Base-by-base conservation (phyloP, 2,113 vertebrate species). In the Enhydra lutris region DNA sequence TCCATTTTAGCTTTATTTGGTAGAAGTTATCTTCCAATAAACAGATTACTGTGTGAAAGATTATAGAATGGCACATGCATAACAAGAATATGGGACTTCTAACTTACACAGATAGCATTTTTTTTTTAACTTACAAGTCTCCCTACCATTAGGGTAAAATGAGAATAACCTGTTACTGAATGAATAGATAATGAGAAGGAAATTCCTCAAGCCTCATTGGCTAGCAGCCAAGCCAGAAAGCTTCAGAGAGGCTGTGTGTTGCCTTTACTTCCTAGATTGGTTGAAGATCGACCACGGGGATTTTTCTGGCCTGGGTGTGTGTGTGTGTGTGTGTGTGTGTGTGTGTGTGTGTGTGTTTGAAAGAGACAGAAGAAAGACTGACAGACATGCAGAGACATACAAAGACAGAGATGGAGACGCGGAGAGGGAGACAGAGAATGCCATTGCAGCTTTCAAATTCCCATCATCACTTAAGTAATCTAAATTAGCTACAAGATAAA, bases 21-120 rank as follows among this genome's bases (percentile, higher is more conserved):
- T 23, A 95, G 31, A 97, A 91, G 20, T 39, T 57, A 5, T n/a
- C 88, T 65, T 97, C 52, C 86, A 96, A 50, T 73, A 81, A 96
- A 14, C 55, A 94, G 17, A 80, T 61, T 18, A 29, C 23, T 52
- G 1, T 95, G 10, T 86, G 39, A 50, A 97, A 82, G 78, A 45
- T 34, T 79, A 45, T n/a, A 95, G 14, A 91, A 80, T 78, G 50
- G 14, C 1, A 57, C 0, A 0, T 55, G 1, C 93, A 0, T 47
- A 17, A 71, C 67, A 84, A 65, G 97, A 94, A 81, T 42, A 82
- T 9, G 34, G 6, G 14, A 21, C 7, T 93, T 39, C 71, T 84
- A 74, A 15, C 23, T 91, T 24, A 79, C 11, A 59, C 91, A 95
- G 12, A 52, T 45, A 47, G 9, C 0, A 36, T 61, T 84, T 94